Conservation (phyloP, 2,888 invertebrate species). For the Portevinia maculata region DNA sequence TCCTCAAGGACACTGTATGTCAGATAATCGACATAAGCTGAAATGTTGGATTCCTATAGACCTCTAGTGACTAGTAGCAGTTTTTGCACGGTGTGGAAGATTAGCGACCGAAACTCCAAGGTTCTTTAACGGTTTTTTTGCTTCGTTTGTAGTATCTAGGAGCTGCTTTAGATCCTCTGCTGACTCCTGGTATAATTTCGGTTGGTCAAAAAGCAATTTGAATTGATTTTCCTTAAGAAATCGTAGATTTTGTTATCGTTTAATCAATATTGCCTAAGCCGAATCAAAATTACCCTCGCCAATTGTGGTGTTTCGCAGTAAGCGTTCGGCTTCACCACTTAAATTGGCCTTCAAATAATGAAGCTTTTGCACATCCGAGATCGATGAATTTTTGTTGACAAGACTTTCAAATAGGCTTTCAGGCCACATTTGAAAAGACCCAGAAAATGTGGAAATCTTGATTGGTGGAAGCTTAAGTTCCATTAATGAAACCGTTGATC, state of each 20-base stretch:
- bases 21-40: constrained; percentile 13
- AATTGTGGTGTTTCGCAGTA: constrained; percentile 16
- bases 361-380: constrained; percentile 16
- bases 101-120: constrained; percentile 20
- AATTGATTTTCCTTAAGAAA: constrained; percentile 15
- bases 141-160: constrained; percentile 26
- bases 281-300: no score
- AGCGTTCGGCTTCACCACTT: not conserved
- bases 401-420: no score
- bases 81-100: constrained; percentile 19
- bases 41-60: constrained; percentile 12
- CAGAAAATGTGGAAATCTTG: no score
- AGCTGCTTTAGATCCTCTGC: not conserved
- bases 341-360: constrained; percentile 14
- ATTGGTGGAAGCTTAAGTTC: no score
- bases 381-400: constrained; percentile 1
- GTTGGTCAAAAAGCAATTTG: constrained; percentile 7
- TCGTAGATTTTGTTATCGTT: constrained; percentile 15
- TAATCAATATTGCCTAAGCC: no score
- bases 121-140: not conserved
- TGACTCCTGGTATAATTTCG: not conserved
- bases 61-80: not conserved
- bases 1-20: not conserved
- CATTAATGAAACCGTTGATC: no score
- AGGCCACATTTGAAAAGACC: constrained; percentile 7